phyloP scores from a whole-genome alignment of 1,140 invertebrate genomes.

The Heterodera carotae region DNA sequence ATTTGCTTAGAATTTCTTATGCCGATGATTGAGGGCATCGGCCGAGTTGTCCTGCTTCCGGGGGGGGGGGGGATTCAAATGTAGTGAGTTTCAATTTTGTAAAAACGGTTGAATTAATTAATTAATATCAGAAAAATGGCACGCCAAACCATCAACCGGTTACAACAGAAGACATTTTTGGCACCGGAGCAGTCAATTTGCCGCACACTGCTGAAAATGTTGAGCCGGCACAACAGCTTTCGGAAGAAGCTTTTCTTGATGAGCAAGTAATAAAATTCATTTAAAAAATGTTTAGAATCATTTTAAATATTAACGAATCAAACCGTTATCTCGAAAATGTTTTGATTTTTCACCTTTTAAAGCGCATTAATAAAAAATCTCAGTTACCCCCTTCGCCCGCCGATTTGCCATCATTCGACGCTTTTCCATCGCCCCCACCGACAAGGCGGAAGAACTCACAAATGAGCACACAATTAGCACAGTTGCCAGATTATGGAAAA shows the following conservation, averaged over 20 bases:
- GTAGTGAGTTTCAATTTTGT: no score
- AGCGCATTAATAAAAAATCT: conserved; percentile 1
- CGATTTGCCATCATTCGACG: conserved; percentile 17
- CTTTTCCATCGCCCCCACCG: conserved; percentile 25
- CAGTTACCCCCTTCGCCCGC: neutral
- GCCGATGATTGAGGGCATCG: no score
- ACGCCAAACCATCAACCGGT: neutral
- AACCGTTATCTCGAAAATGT: no score
- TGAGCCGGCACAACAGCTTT: neutral
- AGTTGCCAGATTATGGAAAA: neutral
- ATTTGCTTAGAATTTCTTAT: no score
- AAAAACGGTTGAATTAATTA: no score
- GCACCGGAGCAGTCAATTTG: neutral
- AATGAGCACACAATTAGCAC: conserved; percentile 10
- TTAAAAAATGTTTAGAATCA: conserved; percentile 3
- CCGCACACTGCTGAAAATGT: neutral
- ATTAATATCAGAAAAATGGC: neutral
- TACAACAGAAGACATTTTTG: neutral
- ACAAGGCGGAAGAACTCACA: neutral
- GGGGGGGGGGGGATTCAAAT: neutral
- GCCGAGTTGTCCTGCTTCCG: no score
- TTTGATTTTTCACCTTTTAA: neutral
- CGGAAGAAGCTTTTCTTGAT: neutral
- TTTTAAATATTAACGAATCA: no score
- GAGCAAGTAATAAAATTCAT: neutral